Evolutionary conservation across 2,113 vertebrate genomes (phyloP).

Genomic region (Thymallus thymallus): DNA sequence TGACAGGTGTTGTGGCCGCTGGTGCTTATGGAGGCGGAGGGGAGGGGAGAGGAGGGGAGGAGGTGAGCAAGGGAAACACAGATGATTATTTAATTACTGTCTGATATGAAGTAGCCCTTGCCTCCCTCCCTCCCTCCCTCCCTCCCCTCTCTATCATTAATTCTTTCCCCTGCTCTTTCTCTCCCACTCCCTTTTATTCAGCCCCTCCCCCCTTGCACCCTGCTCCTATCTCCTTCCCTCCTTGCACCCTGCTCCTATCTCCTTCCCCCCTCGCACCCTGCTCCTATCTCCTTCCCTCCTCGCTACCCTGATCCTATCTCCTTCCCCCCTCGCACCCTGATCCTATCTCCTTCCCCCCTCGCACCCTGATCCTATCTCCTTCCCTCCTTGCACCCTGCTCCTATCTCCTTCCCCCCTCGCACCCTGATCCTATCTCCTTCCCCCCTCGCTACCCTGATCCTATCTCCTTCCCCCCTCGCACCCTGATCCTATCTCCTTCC

Average conservation of each 20-base stretch:
- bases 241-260: no score
- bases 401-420: no score
- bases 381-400: no score
- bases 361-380: no score
- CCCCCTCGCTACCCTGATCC: no score
- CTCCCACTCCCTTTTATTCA: conserved; percentile 26
- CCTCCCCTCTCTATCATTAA: not conserved
- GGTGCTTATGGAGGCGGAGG: conserved; percentile 77
- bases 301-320: not conserved
- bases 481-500: no score
- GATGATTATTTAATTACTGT: conserved; percentile 71
- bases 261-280: no score
- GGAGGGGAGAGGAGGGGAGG: conserved; percentile 49
- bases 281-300: no score
- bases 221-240: no score
- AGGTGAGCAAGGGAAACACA: conserved; percentile 60
- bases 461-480: no score
- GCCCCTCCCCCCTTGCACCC: no score
- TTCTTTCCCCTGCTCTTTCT: conserved; percentile 19
- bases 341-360: conserved; percentile 1
- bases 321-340: conserved; percentile 4
- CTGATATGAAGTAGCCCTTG: conserved; percentile 53
- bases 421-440: no score
- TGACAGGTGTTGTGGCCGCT: conserved; percentile 92
- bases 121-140: not conserved